Conservation (phyloP, 2,113 vertebrate genomes). For the Melozone crissalis region DNA sequence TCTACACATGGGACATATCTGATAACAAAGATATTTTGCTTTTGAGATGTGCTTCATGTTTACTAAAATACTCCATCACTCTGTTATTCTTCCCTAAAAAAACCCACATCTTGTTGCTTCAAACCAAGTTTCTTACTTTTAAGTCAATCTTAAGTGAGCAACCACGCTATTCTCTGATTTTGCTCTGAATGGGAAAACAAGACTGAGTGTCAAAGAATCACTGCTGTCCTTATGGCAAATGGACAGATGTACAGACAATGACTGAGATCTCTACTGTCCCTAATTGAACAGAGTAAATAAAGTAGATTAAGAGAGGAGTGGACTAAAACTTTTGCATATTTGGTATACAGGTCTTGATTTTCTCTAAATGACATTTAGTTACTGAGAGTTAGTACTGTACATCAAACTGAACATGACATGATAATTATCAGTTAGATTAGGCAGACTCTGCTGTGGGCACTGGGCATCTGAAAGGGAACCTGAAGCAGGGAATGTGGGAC, state of each 20-base stretch:
- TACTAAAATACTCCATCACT: not conserved
- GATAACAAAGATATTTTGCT: not conserved
- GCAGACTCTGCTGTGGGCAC: not conserved
- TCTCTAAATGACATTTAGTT: not conserved
- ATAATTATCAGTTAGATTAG: not conserved
- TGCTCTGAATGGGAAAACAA: not conserved
- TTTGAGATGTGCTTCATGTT: not conserved
- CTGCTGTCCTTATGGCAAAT: not conserved
- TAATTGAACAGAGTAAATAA: not conserved
- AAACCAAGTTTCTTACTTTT: not conserved
- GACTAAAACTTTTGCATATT: not conserved
- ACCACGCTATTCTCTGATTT: not conserved
- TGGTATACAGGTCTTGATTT: not conserved
- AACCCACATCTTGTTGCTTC: not conserved
- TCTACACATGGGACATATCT: not conserved
- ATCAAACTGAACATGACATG: not conserved
- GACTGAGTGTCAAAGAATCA: not conserved
- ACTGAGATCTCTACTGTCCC: not conserved
- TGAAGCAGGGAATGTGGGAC: not conserved
- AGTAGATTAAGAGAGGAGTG: not conserved
- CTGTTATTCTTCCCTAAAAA: not conserved
- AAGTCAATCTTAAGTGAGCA: not conserved
- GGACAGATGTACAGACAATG: not conserved
- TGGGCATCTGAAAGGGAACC: not conserved
- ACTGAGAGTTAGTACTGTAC: not conserved